Conservation (phyloP, 2,888 invertebrate genomes). For the Callinectes sapidus region DNA sequence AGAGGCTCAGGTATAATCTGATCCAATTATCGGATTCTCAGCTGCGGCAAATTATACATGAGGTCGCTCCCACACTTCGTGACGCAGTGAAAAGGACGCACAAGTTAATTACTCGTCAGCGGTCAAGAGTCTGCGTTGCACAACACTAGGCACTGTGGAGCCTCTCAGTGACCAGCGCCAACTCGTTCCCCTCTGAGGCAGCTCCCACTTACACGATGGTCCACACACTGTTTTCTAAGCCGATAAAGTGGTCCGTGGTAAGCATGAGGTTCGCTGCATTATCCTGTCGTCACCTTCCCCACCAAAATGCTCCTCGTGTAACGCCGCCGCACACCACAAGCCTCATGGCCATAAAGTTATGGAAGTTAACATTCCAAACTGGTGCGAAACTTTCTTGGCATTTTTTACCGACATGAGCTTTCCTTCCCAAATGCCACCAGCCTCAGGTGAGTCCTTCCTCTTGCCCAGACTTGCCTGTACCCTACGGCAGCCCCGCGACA, state of each 20-base stretch:
- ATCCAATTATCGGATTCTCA: conserved; percentile 30
- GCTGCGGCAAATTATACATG: conserved; percentile 28
- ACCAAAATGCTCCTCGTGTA: conserved; percentile 32
- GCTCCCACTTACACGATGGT: not conserved
- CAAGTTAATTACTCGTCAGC: conserved; percentile 24
- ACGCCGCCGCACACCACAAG: not conserved
- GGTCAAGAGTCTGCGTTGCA: not conserved
- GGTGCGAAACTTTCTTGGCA: conserved; percentile 19
- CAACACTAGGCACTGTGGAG: conserved; percentile 15
- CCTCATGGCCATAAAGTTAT: conserved; percentile 12
- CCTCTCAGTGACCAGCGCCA: not conserved
- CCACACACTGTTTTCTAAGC: not conserved
- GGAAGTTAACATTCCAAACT: conserved; percentile 27
- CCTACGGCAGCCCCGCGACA: not conserved
- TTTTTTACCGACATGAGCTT: conserved; percentile 35
- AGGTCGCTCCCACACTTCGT: conserved; percentile 24
- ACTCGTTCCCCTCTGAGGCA: not conserved
- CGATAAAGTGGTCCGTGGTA: not conserved
- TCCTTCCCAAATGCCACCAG: conserved; percentile 13
- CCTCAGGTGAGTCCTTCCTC: not conserved
- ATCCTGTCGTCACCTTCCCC: not conserved
- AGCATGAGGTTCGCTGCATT: not conserved
- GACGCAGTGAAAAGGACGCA: conserved; percentile 26
- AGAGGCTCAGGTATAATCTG: conserved; percentile 20
- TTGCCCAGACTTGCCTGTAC: not conserved